Evolutionary conservation across 2,113 vertebrate species (phyloP).

Genomic region (Saccopteryx bilineata): DNA sequence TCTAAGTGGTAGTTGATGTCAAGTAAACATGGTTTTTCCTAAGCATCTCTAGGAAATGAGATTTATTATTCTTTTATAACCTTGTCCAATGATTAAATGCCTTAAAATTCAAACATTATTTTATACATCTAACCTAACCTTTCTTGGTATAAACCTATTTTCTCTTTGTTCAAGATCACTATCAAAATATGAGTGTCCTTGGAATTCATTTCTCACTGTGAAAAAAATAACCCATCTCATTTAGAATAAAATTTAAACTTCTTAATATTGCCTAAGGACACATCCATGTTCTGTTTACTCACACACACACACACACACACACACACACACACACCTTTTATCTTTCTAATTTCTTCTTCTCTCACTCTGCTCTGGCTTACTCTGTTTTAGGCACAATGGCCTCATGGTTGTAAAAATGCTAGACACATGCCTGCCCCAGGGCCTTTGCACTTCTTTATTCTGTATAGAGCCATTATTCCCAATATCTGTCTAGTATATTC

Average conservation of each 20-base stretch:
- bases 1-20: background rate
- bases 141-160: background rate
- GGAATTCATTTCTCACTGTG: background rate
- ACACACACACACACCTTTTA: background rate
- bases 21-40: constrained; percentile 32
- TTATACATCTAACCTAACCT: background rate
- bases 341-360: background rate
- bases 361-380: background rate
- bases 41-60: constrained; percentile 9
- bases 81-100: background rate
- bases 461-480: background rate
- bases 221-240: background rate
- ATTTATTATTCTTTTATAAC: constrained; percentile 33
- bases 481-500: background rate
- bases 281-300: background rate
- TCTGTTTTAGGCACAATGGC: background rate
- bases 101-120: constrained; percentile 59
- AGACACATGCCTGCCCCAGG: background rate
- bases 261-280: background rate
- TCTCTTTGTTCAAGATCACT: constrained; percentile 11
- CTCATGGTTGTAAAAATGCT: background rate
- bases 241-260: constrained; percentile 13
- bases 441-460: background rate
- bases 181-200: background rate
- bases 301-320: too few species aligned